Evolutionary conservation across 2,888 invertebrate species (phyloP), one percentile per base, ranked within the genome.

Genomic region (Eupithecia subfuscata): DNA sequence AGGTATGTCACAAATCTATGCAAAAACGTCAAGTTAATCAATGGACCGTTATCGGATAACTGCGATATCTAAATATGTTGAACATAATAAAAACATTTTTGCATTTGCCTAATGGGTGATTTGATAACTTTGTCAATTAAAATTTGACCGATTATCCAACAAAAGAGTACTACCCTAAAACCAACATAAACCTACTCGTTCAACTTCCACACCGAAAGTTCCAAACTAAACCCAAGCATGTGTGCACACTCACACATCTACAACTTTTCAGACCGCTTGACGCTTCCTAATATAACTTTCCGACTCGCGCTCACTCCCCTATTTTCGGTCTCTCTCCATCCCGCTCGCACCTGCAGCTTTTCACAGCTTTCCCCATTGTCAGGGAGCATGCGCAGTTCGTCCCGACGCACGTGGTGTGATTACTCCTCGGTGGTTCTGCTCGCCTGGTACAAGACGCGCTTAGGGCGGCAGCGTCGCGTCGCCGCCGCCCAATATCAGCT

Each of bases 401-500:
- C 89, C 82, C 89, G 90, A 86, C 89, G 91, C 94, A 92, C 93
- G 92, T 92, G 93, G 80, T 82, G 71, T 45, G 70, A 48, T 72
- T 86, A 76, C 92, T 94, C 87, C 88, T 89, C 43, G 74, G 79
- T 76, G 60, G 12, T 85, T 87, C 84, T 95, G 94, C 0, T 84
- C 77, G 76, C 95, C 89, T 95, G 94, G 89, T 95, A 94, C 82
- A 91, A 94, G 89, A 95, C 95, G 88, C 95, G 96, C 87, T 92
- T 92, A 87, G 95, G 95, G 89, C 95, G 94, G 91, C 91, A 87
- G 89, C 88, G 89, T 86, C 90, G 95, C 88, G 92, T 92, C 92
- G 95, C 94, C 92, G 95, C 95, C 84, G 92, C 89, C 83, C 95
- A 93, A 80, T 86, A 67, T 81, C 84, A 75, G 83, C 89, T 87